phyloP scores from a whole-genome alignment of 2,113 vertebrate species.

The Malurus elegans region DNA sequence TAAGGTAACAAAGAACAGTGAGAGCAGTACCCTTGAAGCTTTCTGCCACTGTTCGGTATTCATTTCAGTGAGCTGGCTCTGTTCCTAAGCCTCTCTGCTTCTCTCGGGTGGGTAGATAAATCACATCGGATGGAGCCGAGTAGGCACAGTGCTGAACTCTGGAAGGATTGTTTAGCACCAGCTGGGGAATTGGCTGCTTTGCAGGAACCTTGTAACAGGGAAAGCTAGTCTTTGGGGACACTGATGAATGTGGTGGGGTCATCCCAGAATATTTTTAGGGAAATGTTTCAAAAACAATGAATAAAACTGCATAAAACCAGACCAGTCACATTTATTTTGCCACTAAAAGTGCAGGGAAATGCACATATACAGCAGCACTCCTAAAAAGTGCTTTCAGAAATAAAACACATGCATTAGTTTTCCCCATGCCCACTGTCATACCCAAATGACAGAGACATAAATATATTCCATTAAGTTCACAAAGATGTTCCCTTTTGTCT shows the following conservation, averaged over 20 bases:
- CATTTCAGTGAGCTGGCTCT: neutral
- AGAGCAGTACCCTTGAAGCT: neutral
- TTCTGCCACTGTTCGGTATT: neutral
- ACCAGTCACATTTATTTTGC: neutral
- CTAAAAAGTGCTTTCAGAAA: neutral
- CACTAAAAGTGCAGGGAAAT: neutral
- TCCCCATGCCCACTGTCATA: neutral
- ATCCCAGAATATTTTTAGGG: neutral
- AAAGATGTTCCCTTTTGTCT: neutral
- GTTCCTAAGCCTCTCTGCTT: neutral
- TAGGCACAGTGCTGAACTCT: neutral
- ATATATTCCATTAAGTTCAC: neutral
- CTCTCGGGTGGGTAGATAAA: neutral
- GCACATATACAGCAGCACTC: neutral
- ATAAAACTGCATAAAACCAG: neutral
- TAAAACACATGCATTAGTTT: neutral
- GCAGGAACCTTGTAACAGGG: rapidly evolving
- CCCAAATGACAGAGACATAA: neutral
- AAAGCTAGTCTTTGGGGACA: neutral
- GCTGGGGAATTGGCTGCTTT: neutral
- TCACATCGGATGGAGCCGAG: neutral
- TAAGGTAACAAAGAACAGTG: neutral
- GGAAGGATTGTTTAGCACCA: neutral
- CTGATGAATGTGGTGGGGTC: neutral
- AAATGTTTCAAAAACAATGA: neutral